phyloP scores from a whole-genome alignment of 2,888 invertebrate genomes.

The Tenthredo mesomela region DNA sequence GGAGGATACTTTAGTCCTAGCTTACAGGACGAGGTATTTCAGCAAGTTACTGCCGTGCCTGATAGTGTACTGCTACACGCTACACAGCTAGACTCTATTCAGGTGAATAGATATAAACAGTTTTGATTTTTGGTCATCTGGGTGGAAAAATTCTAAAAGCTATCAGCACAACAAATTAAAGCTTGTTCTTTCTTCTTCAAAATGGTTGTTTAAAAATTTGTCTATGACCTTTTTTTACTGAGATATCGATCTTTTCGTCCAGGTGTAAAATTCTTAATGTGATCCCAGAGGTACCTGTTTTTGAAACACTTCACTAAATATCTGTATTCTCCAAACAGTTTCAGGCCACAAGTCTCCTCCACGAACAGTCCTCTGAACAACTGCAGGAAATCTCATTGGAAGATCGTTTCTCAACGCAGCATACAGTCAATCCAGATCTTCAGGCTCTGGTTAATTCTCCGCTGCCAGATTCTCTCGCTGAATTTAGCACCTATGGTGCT shows the following conservation, averaged over 20 bases:
- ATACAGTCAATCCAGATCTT: conserved; percentile 85
- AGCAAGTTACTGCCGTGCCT: conserved; percentile 82
- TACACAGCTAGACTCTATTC: conserved; percentile 80
- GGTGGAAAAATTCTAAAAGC: background rate
- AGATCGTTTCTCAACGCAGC: conserved; percentile 78
- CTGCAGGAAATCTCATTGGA: conserved; percentile 78
- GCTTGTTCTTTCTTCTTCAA: background rate
- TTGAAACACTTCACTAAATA: background rate
- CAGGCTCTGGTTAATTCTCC: conserved; percentile 90
- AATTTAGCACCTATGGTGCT: conserved; percentile 89
- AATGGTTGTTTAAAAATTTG: background rate
- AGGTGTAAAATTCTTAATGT: background rate
- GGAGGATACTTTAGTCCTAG: conserved; percentile 77
- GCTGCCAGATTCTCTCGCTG: conserved; percentile 88
- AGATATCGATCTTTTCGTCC: background rate
- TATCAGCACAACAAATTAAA: background rate
- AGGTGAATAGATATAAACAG: conserved; percentile 68
- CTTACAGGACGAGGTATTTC: conserved; percentile 87
- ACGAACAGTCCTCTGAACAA: conserved; percentile 75
- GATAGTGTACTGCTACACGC: conserved; percentile 86
- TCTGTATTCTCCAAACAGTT: conserved; percentile 66
- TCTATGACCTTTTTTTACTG: background rate
- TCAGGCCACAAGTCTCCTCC: conserved; percentile 75
- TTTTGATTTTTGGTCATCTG: background rate
- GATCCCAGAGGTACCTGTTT: background rate